These are phyloP conservation scores for Tenthredo amoena DNA, from an alignment of 2,888 invertebrate genomes.

Conservation along the genomic window DNA sequence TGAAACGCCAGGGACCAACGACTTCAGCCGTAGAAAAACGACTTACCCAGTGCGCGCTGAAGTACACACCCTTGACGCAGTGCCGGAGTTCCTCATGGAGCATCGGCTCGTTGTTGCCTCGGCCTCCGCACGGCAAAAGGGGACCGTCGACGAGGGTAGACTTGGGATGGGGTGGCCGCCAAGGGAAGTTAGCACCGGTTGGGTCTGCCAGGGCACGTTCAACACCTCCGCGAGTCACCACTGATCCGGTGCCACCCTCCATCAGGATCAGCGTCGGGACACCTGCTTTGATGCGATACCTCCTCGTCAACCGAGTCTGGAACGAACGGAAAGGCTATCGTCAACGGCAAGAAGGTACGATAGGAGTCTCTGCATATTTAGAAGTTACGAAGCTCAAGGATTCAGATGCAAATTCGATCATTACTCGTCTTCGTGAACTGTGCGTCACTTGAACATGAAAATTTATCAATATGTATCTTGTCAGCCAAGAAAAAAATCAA, in stretches of 20 bases:
- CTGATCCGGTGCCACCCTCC: conserved; percentile 83
- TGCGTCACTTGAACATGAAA: not conserved
- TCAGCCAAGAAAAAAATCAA: not conserved
- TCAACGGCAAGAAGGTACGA: not conserved
- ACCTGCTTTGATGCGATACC: conserved; percentile 88
- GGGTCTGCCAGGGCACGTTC: conserved; percentile 86
- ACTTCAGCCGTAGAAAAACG: not conserved
- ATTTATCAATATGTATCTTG: not conserved
- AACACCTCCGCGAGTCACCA: conserved; percentile 83
- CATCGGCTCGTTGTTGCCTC: conserved; percentile 76
- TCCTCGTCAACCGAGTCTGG: conserved; percentile 88
- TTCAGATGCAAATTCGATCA: not conserved
- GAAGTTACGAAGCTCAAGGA: not conserved
- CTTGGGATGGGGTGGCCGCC: conserved; percentile 84
- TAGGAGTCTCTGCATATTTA: not conserved
- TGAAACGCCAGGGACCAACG: not conserved
- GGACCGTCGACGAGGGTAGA: conserved; percentile 75
- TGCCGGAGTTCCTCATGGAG: conserved; percentile 82
- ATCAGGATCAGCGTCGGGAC: conserved; percentile 88
- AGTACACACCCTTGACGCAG: conserved; percentile 89
- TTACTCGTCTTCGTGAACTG: not conserved
- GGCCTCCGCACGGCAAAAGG: conserved; percentile 72
- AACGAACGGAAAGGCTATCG: conserved; percentile 63
- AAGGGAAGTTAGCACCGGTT: conserved; percentile 85
- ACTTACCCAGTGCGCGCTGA: conserved; percentile 94